phyloP scores from a whole-genome alignment of 1,140 invertebrate species.

The Bombus sibiricus region DNA sequence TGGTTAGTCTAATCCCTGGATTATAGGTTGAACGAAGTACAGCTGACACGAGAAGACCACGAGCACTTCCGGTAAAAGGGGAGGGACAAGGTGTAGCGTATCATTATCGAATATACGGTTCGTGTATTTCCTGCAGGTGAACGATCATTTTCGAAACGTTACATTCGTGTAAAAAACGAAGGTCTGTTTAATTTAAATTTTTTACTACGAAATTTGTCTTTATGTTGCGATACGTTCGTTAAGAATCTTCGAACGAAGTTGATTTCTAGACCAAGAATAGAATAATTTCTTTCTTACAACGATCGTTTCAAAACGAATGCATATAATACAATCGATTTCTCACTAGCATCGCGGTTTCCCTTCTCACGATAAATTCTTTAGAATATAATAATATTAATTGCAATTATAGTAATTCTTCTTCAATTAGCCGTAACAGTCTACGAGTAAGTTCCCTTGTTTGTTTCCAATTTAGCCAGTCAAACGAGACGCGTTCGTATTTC shows the following conservation, averaged over 20 bases:
- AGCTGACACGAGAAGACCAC: slow-evolving; percentile 18
- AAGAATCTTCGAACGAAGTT: no score
- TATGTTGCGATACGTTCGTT: no score
- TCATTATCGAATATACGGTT: background rate
- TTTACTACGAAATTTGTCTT: no score
- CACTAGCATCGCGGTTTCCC: background rate
- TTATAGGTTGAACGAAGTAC: slow-evolving; percentile 10
- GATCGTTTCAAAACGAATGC: no score
- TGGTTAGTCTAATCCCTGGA: slow-evolving; percentile 5
- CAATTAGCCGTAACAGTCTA: background rate
- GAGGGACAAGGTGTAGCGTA: background rate
- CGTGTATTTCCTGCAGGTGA: background rate
- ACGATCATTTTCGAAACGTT: background rate
- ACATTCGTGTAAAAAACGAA: background rate
- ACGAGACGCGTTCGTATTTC: background rate
- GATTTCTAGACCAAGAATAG: no score
- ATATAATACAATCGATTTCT: background rate
- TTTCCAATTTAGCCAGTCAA: background rate
- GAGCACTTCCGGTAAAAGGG: slow-evolving; percentile 4
- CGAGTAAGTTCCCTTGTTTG: background rate
- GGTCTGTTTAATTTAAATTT: background rate
- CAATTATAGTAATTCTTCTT: background rate
- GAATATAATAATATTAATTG: background rate
- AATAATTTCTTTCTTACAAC: no score
- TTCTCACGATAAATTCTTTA: background rate